Conservation (phyloP, 92 coral and sea anemone species). For the Porites evermanni region DNA sequence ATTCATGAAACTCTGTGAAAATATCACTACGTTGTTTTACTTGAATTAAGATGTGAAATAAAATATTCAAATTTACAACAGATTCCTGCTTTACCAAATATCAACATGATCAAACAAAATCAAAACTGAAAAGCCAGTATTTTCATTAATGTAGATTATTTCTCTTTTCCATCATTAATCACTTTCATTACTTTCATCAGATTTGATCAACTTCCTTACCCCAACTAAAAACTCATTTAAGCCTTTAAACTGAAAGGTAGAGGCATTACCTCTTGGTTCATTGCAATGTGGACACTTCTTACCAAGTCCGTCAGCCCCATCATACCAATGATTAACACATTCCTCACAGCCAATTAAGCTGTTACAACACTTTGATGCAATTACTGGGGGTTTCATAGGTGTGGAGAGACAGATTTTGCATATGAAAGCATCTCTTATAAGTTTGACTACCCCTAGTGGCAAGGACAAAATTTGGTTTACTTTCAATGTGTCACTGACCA, state of each 20-base stretch:
- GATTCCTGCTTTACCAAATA: too few relatives aligned
- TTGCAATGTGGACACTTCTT: conserved; percentile 76
- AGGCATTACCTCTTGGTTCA: conserved; percentile 74
- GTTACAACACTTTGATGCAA: conserved; percentile 72
- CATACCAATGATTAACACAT: conserved; percentile 73
- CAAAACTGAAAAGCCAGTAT: not conserved
- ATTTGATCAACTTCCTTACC: conserved; percentile 38
- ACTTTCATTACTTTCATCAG: conserved; percentile 32
- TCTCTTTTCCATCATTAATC: not conserved
- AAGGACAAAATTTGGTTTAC: conserved; percentile 51
- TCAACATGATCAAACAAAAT: conserved; percentile 5
- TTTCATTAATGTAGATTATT: not conserved
- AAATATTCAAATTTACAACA: too few relatives aligned
- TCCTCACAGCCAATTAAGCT: conserved; percentile 71
- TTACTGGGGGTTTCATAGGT: conserved; percentile 61
- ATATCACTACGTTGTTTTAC: too few relatives aligned
- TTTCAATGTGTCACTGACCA: conserved; percentile 16
- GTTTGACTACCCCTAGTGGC: conserved; percentile 69
- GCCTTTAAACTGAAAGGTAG: conserved; percentile 69
- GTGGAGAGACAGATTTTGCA: conserved; percentile 56
- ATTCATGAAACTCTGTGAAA: too few relatives aligned
- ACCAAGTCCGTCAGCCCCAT: conserved; percentile 66
- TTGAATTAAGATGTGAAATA: too few relatives aligned
- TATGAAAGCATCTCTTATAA: conserved; percentile 70
- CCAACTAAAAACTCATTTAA: conserved; percentile 71